Evolutionary conservation across 2,888 invertebrate species (phyloP).

Genomic region (Junonia oenone): DNA sequence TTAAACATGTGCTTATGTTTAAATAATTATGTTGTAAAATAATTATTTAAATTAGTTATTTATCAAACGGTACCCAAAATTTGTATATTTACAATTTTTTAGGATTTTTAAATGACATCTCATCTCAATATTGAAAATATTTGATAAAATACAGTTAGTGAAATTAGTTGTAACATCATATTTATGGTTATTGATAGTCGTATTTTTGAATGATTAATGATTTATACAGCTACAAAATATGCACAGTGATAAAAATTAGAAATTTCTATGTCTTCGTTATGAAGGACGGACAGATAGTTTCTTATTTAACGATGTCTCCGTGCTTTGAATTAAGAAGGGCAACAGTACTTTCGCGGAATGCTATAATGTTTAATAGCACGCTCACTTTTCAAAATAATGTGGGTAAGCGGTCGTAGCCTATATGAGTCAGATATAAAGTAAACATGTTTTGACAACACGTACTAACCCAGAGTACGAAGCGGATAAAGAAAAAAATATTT

Average conservation of each 20-base stretch:
- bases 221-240: conserved; percentile 15
- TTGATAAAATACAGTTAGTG: conserved; percentile 5
- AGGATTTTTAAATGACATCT: background rate
- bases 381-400: conserved; percentile 21
- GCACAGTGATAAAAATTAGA: conserved; percentile 2
- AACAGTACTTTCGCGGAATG: conserved; percentile 30
- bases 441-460: conserved; percentile 13
- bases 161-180: background rate
- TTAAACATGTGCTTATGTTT: no score
- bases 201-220: conserved; percentile 9
- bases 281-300: conserved; percentile 29
- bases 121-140: background rate
- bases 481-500: background rate
- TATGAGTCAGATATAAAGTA: conserved; percentile 17
- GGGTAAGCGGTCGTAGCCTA: conserved; percentile 21
- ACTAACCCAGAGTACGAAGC: conserved; percentile 10
- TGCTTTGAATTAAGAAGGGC: conserved; percentile 28
- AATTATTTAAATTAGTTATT: no score
- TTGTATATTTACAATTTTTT: background rate
- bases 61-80: no score
- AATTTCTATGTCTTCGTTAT: conserved; percentile 17
- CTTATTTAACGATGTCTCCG: conserved; percentile 27
- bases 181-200: conserved; percentile 3
- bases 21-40: no score
- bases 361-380: conserved; percentile 21